phyloP scores from a whole-genome alignment of 1,140 invertebrate species.

The Steinernema feltiae region DNA sequence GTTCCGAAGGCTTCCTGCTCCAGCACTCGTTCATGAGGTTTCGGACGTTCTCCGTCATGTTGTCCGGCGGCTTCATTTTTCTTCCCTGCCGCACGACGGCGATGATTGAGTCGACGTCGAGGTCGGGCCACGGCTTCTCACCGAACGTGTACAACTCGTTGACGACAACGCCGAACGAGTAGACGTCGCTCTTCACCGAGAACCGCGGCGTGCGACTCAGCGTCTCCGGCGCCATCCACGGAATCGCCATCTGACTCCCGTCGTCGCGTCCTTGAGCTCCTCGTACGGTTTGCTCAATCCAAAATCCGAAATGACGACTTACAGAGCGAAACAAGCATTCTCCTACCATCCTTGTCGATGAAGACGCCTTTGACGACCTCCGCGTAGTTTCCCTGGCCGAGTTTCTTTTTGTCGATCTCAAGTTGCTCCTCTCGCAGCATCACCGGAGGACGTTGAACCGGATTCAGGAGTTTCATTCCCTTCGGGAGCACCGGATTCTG shows the following conservation, averaged over 20 bases:
- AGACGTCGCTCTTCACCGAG: background rate
- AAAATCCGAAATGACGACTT: background rate
- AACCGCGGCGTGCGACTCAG: background rate
- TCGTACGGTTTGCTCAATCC: background rate
- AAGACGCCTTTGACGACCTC: background rate
- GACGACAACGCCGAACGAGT: background rate
- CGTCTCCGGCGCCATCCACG: background rate
- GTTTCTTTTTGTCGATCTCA: background rate
- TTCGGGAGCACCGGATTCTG: background rate
- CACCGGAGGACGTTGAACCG: background rate
- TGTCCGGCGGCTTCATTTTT: background rate
- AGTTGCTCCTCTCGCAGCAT: background rate
- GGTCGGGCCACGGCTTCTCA: background rate
- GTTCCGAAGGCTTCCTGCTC: background rate
- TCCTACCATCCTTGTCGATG: background rate
- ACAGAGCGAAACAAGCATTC: background rate
- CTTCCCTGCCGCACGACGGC: background rate
- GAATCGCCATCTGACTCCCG: background rate
- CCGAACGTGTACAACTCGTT: background rate
- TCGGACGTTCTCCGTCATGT: background rate
- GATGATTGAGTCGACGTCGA: background rate
- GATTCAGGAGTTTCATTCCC: background rate
- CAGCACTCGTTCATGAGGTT: constrained; percentile 9
- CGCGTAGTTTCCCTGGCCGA: constrained; percentile 4
- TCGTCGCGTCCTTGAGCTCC: background rate